phyloP scores from a whole-genome alignment of 2,888 invertebrate species.

The Caenorhabditis afra region DNA sequence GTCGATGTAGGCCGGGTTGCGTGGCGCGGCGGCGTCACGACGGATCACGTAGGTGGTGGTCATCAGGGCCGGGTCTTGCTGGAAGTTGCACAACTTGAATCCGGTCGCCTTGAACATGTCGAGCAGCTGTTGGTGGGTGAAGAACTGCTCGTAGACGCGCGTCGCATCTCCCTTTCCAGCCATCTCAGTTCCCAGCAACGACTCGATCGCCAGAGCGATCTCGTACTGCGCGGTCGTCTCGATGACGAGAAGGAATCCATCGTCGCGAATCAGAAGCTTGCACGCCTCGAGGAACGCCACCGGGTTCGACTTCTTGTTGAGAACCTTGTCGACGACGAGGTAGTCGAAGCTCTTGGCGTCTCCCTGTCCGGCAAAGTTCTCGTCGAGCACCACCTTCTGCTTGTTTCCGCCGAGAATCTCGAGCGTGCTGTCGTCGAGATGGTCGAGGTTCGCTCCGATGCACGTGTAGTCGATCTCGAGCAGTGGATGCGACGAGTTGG shows the following conservation, averaged over 20 bases:
- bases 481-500: conserved; percentile 78
- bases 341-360: conserved; percentile 78
- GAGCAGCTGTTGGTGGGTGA: conserved; percentile 72
- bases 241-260: conserved; percentile 82
- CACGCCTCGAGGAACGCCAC: conserved; percentile 72
- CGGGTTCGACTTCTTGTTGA: conserved; percentile 76
- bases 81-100: conserved; percentile 76
- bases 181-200: conserved; percentile 69
- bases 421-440: conserved; percentile 78
- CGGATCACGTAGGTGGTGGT: conserved; percentile 76
- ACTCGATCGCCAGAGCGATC: conserved; percentile 71
- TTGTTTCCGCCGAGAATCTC: conserved; percentile 76
- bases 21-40: conserved; percentile 63
- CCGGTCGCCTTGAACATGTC: conserved; percentile 75
- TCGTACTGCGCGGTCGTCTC: conserved; percentile 81
- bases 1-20: conserved; percentile 77
- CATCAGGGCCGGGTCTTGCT: conserved; percentile 73
- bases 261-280: conserved; percentile 78
- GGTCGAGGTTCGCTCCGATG: conserved; percentile 70
- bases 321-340: conserved; percentile 76
- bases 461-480: conserved; percentile 69
- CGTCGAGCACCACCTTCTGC: conserved; percentile 69
- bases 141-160: conserved; percentile 74
- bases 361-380: conserved; percentile 66
- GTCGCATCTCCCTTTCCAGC: conserved; percentile 49